Evolutionary conservation across 2,113 vertebrate species (phyloP).

Genomic region (Chaetura pelagica): DNA sequence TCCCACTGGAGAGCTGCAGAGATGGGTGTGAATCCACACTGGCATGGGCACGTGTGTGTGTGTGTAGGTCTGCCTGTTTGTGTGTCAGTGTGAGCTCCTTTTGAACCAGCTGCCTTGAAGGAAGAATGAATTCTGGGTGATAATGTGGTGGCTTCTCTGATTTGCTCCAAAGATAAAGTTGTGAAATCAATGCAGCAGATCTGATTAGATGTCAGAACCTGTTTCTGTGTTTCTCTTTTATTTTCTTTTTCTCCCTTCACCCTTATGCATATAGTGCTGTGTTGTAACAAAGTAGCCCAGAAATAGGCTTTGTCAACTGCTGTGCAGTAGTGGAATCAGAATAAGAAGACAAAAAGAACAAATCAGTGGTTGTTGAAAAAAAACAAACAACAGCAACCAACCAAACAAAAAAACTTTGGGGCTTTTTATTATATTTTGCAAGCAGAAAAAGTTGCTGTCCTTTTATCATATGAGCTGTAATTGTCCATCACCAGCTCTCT

Average conservation of each 20-base stretch:
- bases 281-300: background rate
- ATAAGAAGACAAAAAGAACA: background rate
- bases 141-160: constrained; percentile 22
- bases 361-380: background rate
- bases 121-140: background rate
- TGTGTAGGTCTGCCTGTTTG: background rate
- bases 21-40: accelerated
- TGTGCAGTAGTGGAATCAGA: background rate
- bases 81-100: background rate
- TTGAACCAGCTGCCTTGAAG: background rate
- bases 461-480: background rate
- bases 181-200: constrained; percentile 68
- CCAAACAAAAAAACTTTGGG: background rate
- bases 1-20: background rate
- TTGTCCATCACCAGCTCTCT: background rate
- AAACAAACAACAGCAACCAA: no score
- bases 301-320: constrained; percentile 25
- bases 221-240: constrained; percentile 47
- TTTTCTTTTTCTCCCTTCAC: constrained; percentile 13
- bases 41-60: accelerated
- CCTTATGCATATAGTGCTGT: background rate
- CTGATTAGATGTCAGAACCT: constrained; percentile 71
- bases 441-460: background rate
- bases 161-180: constrained; percentile 53
- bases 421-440: background rate